Evolutionary conservation across 2,113 vertebrate genomes (phyloP).

Genomic region (Grammomys surdaster): DNA sequence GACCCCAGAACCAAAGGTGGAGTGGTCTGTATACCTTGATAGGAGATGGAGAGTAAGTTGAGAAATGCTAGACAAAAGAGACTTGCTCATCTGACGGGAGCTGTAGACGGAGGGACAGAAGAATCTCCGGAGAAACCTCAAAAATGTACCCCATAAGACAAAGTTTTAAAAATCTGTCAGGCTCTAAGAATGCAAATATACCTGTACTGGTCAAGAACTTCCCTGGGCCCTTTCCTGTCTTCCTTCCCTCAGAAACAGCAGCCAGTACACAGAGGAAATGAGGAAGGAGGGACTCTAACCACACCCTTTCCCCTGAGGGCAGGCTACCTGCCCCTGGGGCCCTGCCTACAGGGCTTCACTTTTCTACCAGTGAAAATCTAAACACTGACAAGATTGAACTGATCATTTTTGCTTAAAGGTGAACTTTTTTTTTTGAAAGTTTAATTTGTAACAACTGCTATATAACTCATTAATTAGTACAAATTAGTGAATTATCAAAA

Average conservation of each 20-base stretch:
- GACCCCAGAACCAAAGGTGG: neutral
- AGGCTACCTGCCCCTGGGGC: neutral
- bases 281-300: neutral
- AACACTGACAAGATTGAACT: neutral
- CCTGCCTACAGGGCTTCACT: neutral
- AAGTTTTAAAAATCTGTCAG: neutral
- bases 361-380: neutral
- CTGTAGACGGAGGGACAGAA: neutral
- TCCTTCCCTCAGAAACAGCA: neutral
- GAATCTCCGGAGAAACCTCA: neutral
- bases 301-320: neutral
- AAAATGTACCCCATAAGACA: neutral
- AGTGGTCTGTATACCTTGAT: neutral
- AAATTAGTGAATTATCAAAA: conserved; percentile 12
- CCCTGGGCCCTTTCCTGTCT: neutral
- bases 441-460: conserved; percentile 20
- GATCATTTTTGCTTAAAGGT: conserved; percentile 20
- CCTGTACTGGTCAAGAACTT: neutral
- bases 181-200: neutral
- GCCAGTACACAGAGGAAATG: neutral
- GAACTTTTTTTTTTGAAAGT: neutral
- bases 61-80: neutral
- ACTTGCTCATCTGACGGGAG: neutral
- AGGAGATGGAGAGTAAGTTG: neutral
- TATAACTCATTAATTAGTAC: neutral